phyloP scores from a whole-genome alignment of 1,140 invertebrate species.

The Varroa destructor region DNA sequence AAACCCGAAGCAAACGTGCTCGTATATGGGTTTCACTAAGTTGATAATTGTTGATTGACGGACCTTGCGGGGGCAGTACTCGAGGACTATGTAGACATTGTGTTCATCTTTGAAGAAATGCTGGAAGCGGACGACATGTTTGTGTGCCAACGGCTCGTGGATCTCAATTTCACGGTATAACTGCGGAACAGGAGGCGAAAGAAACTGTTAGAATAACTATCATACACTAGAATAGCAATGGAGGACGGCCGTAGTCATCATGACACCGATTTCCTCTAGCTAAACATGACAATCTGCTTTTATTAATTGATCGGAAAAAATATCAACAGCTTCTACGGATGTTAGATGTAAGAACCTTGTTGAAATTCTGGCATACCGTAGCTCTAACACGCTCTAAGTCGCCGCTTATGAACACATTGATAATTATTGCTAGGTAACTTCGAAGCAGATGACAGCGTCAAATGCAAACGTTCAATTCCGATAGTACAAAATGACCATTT shows the following conservation, averaged over 20 bases:
- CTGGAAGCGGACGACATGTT: constrained; percentile 51
- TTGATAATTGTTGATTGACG: constrained; percentile 28
- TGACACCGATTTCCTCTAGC: not conserved
- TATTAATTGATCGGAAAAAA: not conserved
- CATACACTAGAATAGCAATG: not conserved
- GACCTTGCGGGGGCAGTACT: constrained; percentile 49
- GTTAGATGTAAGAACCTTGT: too few species aligned
- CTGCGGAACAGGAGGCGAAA: constrained; percentile 38
- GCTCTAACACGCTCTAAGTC: too few species aligned
- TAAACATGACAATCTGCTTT: not conserved
- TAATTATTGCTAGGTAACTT: too few species aligned
- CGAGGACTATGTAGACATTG: constrained; percentile 54
- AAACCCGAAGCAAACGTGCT: too few species aligned
- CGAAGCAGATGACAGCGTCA: constrained; percentile 4
- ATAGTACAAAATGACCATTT: too few species aligned
- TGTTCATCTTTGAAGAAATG: constrained; percentile 51
- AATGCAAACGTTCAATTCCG: not conserved
- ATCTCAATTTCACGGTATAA: constrained; percentile 53
- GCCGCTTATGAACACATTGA: too few species aligned
- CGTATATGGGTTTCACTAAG: too few species aligned
- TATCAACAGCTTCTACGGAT: constrained; percentile 10
- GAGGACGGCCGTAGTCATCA: not conserved
- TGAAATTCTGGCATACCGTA: too few species aligned
- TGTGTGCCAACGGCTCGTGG: constrained; percentile 47
- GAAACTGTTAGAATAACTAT: not conserved